phyloP scores from a whole-genome alignment of 64 coral and sea anemone genomes.

The Porites australiensis region DNA sequence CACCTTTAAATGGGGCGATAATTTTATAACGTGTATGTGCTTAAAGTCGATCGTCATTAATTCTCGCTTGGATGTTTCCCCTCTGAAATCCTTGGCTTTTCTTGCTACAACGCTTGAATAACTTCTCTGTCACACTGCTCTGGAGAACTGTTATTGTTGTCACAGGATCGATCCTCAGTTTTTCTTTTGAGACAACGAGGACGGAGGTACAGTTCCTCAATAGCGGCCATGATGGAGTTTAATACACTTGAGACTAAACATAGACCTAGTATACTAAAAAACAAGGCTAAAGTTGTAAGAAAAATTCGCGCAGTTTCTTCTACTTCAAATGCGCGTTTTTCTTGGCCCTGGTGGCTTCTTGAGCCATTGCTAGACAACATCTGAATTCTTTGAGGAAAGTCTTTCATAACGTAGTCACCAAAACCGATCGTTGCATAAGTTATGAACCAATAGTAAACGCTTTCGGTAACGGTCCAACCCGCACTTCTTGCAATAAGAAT shows the following conservation, averaged over 20 bases:
- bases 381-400: background rate
- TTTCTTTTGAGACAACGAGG: background rate
- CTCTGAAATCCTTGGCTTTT: no score
- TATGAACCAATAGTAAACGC: constrained; percentile 60
- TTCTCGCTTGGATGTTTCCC: no score
- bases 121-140: background rate
- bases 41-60: no score
- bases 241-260: constrained; percentile 67
- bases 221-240: constrained; percentile 38
- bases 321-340: no score
- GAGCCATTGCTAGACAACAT: background rate
- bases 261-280: constrained; percentile 33
- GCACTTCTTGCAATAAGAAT: background rate
- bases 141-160: background rate
- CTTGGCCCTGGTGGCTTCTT: background rate
- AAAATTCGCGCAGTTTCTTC: background rate
- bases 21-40: no score
- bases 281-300: no score
- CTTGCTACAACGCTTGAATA: background rate
- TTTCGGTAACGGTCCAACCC: constrained; percentile 26
- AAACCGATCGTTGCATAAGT: constrained; percentile 55
- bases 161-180: background rate
- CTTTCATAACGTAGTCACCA: constrained; percentile 32
- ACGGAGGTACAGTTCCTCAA: constrained; percentile 38
- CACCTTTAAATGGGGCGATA: no score